Evolutionary conservation across 1,140 invertebrate genomes (phyloP), one percentile per base, ranked within the genome.

Genomic region (Euborellia annulipes): DNA sequence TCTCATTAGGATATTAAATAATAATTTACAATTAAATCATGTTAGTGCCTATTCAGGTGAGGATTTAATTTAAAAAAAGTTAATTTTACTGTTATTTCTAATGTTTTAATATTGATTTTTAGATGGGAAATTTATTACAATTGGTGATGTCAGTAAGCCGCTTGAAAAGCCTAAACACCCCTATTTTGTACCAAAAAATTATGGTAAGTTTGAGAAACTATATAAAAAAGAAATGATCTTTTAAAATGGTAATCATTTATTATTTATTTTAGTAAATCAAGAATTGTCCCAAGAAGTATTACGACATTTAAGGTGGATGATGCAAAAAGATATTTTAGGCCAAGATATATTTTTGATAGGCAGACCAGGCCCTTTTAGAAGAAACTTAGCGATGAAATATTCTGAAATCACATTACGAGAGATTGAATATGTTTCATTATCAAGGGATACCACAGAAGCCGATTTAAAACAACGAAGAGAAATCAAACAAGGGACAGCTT

Each of bases 331-430:
- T 66, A 57, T 76, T 17, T 64, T 98, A 1, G 80, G 82, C 1
- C 94, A 98, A 66, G 93, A 98, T 62, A 87, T 97, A 61, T 98
- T 97, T 63, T 64, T 98, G 13, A 77, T 96, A 50, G 94, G 93
- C 2, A 73, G 78, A 23, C 92, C 93, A 42, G 92, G 92, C 0
- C 78, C 81, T 1, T 68, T 75, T 45, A 72, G 84, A 59, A 65
- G 86, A 30, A 71, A 79, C 55, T 61, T 96, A 38, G 87, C 86
- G 3, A 71, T 95, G 62, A 78, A 89, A 54, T 96, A 84, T 63
- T 66, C 85, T 49, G 86, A 97, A 63, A 57, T 97, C 19, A 90
- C 86, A 0, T 76, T 84, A 45, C 68, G 85, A 43, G 92, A 97
- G 69, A 66, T 88, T 23, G 93, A 98, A 60, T 97, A 93, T 66